phyloP scores from a whole-genome alignment of 1,140 invertebrate genomes.

The Drosophila pectinifera region DNA sequence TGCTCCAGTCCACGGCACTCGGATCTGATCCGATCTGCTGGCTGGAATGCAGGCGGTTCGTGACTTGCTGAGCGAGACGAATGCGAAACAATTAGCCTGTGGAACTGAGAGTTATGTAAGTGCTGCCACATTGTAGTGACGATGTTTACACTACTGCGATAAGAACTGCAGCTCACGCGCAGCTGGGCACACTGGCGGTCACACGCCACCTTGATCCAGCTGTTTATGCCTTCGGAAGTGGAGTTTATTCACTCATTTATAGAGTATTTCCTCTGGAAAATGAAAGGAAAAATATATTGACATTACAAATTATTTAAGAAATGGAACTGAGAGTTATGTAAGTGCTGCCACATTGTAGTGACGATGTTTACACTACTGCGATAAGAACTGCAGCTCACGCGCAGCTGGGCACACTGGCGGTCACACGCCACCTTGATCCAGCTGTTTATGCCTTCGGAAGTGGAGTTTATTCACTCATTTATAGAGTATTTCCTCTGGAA shows the following conservation, averaged over 20 bases:
- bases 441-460: too few relatives aligned
- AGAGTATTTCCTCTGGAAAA: not conserved
- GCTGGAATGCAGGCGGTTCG: conserved; percentile 59
- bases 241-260: not conserved
- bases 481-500: not conserved
- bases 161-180: conserved; percentile 11
- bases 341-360: conserved; percentile 2
- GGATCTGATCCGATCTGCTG: conserved; percentile 35
- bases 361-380: not conserved
- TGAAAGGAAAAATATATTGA: not conserved
- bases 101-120: conserved; percentile 11
- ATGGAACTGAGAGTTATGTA: conserved; percentile 8
- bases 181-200: not conserved
- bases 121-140: conserved; percentile 1
- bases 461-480: not conserved
- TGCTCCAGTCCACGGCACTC: conserved; percentile 6
- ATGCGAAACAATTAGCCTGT: conserved; percentile 72
- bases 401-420: not conserved
- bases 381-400: conserved; percentile 15
- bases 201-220: too few relatives aligned
- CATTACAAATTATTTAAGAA: too few relatives aligned
- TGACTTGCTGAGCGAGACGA: conserved; percentile 72
- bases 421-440: too few relatives aligned
- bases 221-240: too few relatives aligned
- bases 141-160: not conserved